Evolutionary conservation across 2,797 vertebrate species (phyloP).

Genomic region (Myotis myotis): DNA sequence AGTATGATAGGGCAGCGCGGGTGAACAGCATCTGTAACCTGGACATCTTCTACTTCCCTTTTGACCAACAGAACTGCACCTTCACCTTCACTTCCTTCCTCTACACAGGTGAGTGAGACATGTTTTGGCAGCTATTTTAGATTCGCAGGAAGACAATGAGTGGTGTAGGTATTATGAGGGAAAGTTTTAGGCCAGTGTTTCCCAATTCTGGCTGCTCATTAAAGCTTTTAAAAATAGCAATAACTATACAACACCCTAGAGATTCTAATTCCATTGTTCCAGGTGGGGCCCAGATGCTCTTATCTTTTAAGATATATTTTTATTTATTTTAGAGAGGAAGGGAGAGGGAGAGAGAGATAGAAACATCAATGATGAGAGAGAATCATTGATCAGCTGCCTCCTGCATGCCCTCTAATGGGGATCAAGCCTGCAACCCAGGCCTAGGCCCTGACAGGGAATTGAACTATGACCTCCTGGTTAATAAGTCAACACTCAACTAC

Average conservation of each 20-base stretch:
- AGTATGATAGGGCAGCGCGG: conserved; percentile 86
- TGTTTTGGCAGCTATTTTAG: not conserved
- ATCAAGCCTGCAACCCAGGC: too few species aligned
- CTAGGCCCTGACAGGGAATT: too few species aligned
- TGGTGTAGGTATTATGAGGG: not conserved
- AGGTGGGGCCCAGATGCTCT: not conserved
- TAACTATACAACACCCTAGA: not conserved
- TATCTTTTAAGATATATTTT: not conserved
- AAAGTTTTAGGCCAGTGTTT: not conserved
- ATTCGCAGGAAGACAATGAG: not conserved
- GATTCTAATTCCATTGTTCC: not conserved
- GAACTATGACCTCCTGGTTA: too few species aligned
- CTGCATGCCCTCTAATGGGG: too few species aligned
- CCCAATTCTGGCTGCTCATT: not conserved
- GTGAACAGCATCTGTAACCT: conserved; percentile 90
- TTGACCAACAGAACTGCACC: conserved; percentile 88
- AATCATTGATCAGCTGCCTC: too few species aligned
- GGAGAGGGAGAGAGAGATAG: too few species aligned
- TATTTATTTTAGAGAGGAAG: too few species aligned
- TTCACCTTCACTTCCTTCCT: conserved; percentile 87
- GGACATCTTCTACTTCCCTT: conserved; percentile 89
- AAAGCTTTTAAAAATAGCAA: not conserved
- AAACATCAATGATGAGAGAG: too few species aligned
- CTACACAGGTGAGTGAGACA: conserved; percentile 84
- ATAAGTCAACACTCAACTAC: too few species aligned